phyloP scores from a whole-genome alignment of 1,140 invertebrate species.

The Sweltsa coloradensis region DNA sequence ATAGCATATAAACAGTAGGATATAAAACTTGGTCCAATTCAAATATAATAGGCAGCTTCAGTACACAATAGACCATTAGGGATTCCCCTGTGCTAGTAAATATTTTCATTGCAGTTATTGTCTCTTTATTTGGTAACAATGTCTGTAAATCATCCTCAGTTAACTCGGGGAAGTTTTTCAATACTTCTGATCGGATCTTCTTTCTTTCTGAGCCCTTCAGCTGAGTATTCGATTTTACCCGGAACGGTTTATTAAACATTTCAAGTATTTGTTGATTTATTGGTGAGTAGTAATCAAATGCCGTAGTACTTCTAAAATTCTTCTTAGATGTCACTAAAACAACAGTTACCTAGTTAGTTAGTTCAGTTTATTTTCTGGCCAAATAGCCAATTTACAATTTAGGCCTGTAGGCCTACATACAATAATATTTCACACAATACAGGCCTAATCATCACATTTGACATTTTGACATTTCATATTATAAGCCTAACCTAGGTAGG shows the following conservation, averaged over 20 bases:
- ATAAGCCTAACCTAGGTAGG: no score
- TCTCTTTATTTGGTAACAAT: slow-evolving; percentile 61
- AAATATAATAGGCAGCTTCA: slow-evolving; percentile 66
- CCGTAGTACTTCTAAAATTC: no score
- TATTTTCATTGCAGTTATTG: slow-evolving; percentile 58
- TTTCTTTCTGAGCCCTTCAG: slow-evolving; percentile 56
- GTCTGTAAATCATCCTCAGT: slow-evolving; percentile 48
- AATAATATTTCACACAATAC: no score
- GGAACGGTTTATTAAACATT: slow-evolving; percentile 63
- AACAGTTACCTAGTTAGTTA: no score
- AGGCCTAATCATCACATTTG: no score
- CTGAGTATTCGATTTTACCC: slow-evolving; percentile 51
- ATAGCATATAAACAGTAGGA: slow-evolving; percentile 72
- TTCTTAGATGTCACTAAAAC: no score
- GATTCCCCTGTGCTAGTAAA: slow-evolving; percentile 49
- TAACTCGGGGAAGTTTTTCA: slow-evolving; percentile 47
- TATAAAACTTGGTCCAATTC: slow-evolving; percentile 46
- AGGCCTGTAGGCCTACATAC: no score
- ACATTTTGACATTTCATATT: no score
- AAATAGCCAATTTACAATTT: no score
- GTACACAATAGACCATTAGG: slow-evolving; percentile 54
- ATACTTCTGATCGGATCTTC: slow-evolving; percentile 46
- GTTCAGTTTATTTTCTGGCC: no score
- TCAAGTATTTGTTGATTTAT: no score
- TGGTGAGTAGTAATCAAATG: no score